Base-by-base conservation (phyloP, 2,113 vertebrate genomes). In the Apteryx owenii region DNA sequence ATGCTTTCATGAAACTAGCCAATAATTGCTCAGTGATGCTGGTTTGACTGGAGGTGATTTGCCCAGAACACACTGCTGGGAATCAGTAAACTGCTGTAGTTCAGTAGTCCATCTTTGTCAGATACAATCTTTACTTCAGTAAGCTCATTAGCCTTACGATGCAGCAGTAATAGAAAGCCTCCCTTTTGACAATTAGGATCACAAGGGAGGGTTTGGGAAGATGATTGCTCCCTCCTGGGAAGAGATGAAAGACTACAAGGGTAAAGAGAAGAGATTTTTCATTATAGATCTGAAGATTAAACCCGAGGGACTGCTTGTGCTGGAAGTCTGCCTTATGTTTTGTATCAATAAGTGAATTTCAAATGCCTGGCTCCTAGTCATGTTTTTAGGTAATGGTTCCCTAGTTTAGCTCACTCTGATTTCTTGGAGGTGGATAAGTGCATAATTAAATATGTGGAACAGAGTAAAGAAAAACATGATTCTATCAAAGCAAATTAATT, bases 401-500 rank as follows among this genome's bases (percentile, higher is more conserved):
- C 7, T 13, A 89, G 81, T 8, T 31, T 54, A 95, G 89, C 73
- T 82, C 81, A 62, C 69, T 91, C 71, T 51, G 69, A 20, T 81
- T 93, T 91, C 85, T 80, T 73, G 14, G 38, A 76, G 96, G 69
- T 96, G 56, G 90, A 94, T 93, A 71, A 72, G 93, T 83, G 62
- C 46, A 36, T 97, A 97, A 98, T 98, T 98, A 98, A 96, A 89
- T 94, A 76, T 68, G 69, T 92, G 94, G 73, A 81, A 54, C 92
- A 95, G 93, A 94, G 93, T 97, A 95, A 97, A 84, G 3, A 95
- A 91, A 92, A 80, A 23, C 80, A 97, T 15, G 88, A 83, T 90
- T 90, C 89, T 66, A 95, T 96, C 92, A 90, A 92, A 95, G 88
- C 81, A 72, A 91, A 95, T 96, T 97, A 98, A 98, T 96, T 95